These are phyloP conservation scores for Microhierax caerulescens DNA, from an alignment of 2,797 vertebrate genomes.

Conservation along the genomic window DNA sequence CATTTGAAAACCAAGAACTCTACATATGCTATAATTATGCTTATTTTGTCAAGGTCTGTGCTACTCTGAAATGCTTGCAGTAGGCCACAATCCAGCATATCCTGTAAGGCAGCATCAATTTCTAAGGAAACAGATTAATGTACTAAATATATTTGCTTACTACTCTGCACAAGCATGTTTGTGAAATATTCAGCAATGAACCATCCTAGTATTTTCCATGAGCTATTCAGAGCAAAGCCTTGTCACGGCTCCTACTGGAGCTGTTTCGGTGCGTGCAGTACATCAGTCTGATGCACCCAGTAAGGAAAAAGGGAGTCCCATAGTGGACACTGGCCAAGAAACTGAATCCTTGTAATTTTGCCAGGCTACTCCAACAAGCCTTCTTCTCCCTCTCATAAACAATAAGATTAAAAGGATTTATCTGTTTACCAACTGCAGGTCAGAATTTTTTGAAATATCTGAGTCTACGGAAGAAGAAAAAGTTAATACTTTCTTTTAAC, in stretches of 20 bases:
- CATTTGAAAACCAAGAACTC: slow-evolving; percentile 21
- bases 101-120: neutral
- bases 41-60: neutral
- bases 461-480: neutral
- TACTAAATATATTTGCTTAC: neutral
- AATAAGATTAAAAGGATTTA: neutral
- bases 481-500: neutral
- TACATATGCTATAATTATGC: neutral
- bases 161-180: neutral
- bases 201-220: neutral
- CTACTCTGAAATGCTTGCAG: neutral
- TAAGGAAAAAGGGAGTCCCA: neutral
- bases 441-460: slow-evolving; percentile 7
- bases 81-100: neutral
- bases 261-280: neutral
- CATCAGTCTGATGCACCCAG: neutral
- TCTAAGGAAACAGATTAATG: neutral
- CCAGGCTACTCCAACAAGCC: neutral
- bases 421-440: neutral
- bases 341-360: neutral
- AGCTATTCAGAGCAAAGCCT: neutral
- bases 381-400: neutral
- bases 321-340: neutral
- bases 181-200: neutral
- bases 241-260: neutral